Evolutionary conservation across 2,888 invertebrate genomes (phyloP).

Genomic region (Heliconius ethilla): DNA sequence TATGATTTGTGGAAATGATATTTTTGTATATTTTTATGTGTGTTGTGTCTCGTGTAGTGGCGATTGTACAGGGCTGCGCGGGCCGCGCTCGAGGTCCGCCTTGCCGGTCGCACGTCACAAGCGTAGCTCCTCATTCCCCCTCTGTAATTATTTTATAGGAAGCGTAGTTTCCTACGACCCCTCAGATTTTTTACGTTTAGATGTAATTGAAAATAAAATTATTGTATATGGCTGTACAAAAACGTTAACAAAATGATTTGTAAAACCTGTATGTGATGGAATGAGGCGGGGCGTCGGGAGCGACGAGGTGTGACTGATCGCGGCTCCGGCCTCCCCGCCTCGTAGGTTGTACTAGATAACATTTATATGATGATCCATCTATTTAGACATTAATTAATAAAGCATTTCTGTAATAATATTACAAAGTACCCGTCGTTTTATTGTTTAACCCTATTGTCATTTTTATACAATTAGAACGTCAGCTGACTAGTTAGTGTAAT

Average conservation of each 20-base stretch:
- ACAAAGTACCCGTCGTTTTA: slow-evolving; percentile 73
- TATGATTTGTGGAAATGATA: slow-evolving; percentile 82
- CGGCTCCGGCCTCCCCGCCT: slow-evolving; percentile 69
- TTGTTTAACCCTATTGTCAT: slow-evolving; percentile 45
- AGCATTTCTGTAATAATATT: slow-evolving; percentile 86
- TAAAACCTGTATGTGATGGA: slow-evolving; percentile 81
- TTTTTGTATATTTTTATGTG: slow-evolving; percentile 82
- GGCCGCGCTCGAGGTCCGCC: slow-evolving; percentile 80
- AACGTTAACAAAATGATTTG: slow-evolving; percentile 80
- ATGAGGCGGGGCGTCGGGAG: slow-evolving; percentile 68
- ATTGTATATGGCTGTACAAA: slow-evolving; percentile 84
- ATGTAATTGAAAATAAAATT: slow-evolving; percentile 82
- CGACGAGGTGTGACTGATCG: slow-evolving; percentile 61
- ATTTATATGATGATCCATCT: slow-evolving; percentile 84
- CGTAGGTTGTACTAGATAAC: slow-evolving; percentile 82
- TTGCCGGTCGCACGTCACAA: slow-evolving; percentile 78
- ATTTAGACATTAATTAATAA: slow-evolving; percentile 85
- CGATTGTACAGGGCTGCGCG: slow-evolving; percentile 81
- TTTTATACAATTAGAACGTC: background rate
- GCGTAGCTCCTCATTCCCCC: slow-evolving; percentile 81
- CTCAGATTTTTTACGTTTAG: slow-evolving; percentile 82
- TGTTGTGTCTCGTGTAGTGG: slow-evolving; percentile 77
- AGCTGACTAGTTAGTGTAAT: slow-evolving; percentile 1
- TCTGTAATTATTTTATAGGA: slow-evolving; percentile 81
- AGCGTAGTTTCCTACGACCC: slow-evolving; percentile 81